Percentiles rank a stretch among this genome's conserved stretches.
These are phyloP conservation scores for Coreius guichenoti DNA, from an alignment of 2,797 vertebrate genomes.

Conservation along the genomic window DNA sequence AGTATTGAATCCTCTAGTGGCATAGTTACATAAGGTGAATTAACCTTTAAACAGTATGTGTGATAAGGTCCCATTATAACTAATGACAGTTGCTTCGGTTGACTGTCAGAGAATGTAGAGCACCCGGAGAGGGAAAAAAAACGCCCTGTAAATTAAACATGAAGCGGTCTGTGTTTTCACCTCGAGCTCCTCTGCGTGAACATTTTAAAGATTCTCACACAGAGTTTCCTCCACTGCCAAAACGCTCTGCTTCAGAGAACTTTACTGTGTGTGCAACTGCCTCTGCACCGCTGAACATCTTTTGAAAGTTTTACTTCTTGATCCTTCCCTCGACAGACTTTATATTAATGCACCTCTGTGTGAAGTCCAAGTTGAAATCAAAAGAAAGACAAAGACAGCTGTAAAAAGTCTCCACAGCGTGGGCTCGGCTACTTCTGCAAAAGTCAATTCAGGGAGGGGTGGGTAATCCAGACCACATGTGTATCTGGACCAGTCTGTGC, in stretches of 20 bases:
- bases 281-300: constrained; percentile 33
- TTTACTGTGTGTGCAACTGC: constrained; percentile 41
- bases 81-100: constrained; percentile 36
- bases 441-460: constrained; percentile 32
- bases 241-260: constrained; percentile 44
- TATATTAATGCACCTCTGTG: constrained; percentile 53
- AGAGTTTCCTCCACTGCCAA: constrained; percentile 29
- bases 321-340: constrained; percentile 49
- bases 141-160: constrained; percentile 71
- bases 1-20: neutral
- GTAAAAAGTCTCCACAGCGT: constrained; percentile 45
- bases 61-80: constrained; percentile 27
- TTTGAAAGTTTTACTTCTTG: constrained; percentile 58
- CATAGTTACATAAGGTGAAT: constrained; percentile 23
- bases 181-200: constrained; percentile 39
- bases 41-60: constrained; percentile 38
- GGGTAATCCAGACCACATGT: constrained; percentile 62
- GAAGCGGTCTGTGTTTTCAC: constrained; percentile 61
- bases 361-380: constrained; percentile 61
- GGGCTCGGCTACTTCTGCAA: constrained; percentile 46
- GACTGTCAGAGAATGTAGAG: constrained; percentile 40
- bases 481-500: constrained; percentile 34
- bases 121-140: constrained; percentile 44
- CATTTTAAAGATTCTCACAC: constrained; percentile 49
- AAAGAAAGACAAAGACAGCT: constrained; percentile 57